A percentile compares a stretch with the other conserved stretches of the same genome.
Evolutionary conservation across 2,797 vertebrate genomes (phyloP).

Genomic region (Malurus splendens): DNA sequence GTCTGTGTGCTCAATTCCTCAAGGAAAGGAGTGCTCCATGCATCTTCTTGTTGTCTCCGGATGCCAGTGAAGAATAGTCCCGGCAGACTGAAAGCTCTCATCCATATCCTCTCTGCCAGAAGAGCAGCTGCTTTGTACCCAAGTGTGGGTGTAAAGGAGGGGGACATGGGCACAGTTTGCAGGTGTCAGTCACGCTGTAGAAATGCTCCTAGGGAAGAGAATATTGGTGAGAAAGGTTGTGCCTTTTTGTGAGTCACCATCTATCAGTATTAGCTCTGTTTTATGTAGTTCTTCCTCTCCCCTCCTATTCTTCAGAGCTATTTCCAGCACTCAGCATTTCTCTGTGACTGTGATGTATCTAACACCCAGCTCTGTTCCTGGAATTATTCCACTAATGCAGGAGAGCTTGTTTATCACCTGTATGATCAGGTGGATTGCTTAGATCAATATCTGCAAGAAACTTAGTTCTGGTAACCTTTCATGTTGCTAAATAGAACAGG

Average conservation of each 20-base stretch:
- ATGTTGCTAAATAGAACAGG: not conserved
- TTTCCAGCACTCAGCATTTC: constrained; percentile 18
- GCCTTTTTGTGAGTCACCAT: not conserved
- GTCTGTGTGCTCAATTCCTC: not conserved
- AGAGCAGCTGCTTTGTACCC: not conserved
- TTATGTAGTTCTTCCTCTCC: not conserved
- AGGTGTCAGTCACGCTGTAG: not conserved
- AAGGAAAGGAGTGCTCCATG: not conserved
- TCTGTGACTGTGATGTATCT: constrained; percentile 2
- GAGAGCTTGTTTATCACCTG: constrained; percentile 51
- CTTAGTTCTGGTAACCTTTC: not conserved
- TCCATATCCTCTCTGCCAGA: not conserved
- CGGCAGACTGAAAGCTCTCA: not conserved
- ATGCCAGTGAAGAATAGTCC: not conserved
- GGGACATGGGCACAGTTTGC: not conserved
- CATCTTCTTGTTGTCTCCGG: not conserved
- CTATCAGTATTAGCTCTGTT: not conserved
- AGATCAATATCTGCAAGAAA: constrained; percentile 13
- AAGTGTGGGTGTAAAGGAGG: not conserved
- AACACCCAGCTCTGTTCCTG: not conserved
- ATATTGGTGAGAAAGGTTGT: not conserved
- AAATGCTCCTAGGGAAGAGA: not conserved
- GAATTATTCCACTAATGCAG: constrained; percentile 27
- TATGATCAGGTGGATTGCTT: not conserved
- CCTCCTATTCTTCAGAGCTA: not conserved